phyloP scores from a whole-genome alignment of 2,888 invertebrate genomes.

The Dugesia japonica region DNA sequence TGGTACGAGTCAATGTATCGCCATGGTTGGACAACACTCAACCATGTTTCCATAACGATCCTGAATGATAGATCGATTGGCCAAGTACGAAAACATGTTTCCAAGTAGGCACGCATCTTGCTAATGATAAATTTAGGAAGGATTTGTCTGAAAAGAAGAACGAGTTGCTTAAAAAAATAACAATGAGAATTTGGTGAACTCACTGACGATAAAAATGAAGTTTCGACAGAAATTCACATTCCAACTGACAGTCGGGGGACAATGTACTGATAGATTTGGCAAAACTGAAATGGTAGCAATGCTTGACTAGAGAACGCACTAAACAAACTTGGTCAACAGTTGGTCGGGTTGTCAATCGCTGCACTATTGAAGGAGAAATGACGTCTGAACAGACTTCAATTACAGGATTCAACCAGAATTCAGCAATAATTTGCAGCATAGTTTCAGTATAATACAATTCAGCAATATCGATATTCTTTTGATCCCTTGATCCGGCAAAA shows the following conservation, averaged over 20 bases:
- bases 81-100: slow-evolving; percentile 20
- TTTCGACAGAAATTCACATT: not conserved
- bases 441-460: not conserved
- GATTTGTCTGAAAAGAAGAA: not conserved
- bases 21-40: slow-evolving; percentile 88
- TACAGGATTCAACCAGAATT: not conserved
- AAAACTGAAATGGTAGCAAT: not conserved
- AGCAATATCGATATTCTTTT: not conserved
- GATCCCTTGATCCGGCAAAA: not conserved
- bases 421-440: not conserved
- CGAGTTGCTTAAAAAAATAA: too few species aligned
- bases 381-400: too few species aligned
- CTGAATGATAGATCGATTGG: slow-evolving; percentile 26
- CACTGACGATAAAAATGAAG: not conserved
- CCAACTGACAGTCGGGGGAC: not conserved
- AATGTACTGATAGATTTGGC: not conserved
- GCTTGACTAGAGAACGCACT: not conserved
- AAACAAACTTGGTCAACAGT: not conserved
- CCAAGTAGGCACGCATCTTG: not conserved
- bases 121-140: not conserved
- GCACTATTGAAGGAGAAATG: too few species aligned
- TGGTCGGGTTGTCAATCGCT: too few species aligned
- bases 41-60: slow-evolving; percentile 67
- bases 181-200: too few species aligned
- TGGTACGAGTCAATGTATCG: slow-evolving; percentile 56